Evolutionary conservation across 2,888 invertebrate species (phyloP).

Genomic region (Hoplodrina ambigua): DNA sequence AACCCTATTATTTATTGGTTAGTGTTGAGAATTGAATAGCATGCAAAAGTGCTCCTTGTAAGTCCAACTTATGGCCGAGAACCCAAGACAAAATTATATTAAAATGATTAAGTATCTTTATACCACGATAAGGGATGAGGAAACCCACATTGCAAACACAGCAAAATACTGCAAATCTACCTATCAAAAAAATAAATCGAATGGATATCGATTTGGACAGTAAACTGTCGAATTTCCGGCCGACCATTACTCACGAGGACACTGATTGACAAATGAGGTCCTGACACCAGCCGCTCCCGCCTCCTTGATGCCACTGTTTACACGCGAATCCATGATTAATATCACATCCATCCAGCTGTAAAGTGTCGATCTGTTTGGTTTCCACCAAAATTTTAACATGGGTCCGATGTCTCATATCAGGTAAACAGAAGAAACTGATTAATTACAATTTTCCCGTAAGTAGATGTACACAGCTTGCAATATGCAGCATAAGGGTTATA

Average conservation of each 20-base stretch:
- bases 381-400: too few relatives aligned
- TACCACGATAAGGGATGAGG: neutral
- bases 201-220: conserved; percentile 30
- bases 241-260: conserved; percentile 59
- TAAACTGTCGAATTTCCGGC: conserved; percentile 34
- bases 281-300: conserved; percentile 21
- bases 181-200: conserved; percentile 14
- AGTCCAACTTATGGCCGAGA: too few relatives aligned
- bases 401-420: too few relatives aligned
- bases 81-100: too few relatives aligned
- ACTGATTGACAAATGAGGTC: conserved; percentile 62
- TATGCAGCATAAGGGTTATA: too few relatives aligned
- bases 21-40: too few relatives aligned
- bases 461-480: too few relatives aligned
- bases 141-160: conserved; percentile 5
- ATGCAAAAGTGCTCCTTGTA: too few relatives aligned
- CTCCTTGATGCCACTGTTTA: conserved; percentile 39
- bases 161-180: neutral
- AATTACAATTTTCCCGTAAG: too few relatives aligned
- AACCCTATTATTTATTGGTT: too few relatives aligned
- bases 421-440: too few relatives aligned
- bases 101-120: neutral
- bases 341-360: conserved; percentile 24
- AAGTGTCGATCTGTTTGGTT: conserved; percentile 14
- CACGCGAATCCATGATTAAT: conserved; percentile 39